Conservation (phyloP, 1,140 invertebrate species). For the Aporrectodea caliginosa region DNA sequence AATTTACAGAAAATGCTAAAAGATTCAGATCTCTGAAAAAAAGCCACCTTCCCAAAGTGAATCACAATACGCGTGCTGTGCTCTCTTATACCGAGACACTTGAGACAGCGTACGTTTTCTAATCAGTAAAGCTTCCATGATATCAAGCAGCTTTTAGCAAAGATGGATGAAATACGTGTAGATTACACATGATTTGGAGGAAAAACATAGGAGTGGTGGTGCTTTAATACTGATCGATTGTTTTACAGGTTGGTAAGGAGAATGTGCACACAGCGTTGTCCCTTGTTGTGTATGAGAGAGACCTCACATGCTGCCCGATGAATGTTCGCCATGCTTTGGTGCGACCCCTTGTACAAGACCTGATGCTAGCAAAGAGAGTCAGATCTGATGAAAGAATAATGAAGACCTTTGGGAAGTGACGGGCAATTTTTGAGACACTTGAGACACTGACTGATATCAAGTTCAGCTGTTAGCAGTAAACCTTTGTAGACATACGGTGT, state of each 20-base stretch:
- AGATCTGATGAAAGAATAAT: conserved; percentile 71
- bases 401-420: conserved; percentile 81
- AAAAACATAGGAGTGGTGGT: too few relatives aligned
- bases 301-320: conserved; percentile 74
- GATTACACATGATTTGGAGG: too few relatives aligned
- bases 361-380: conserved; percentile 71
- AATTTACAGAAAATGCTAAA: too few relatives aligned
- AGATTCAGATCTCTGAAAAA: too few relatives aligned
- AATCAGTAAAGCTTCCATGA: too few relatives aligned
- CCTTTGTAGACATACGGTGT: too few relatives aligned
- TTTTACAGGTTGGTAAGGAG: conserved; percentile 58
- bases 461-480: neutral
- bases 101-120: too few relatives aligned
- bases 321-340: conserved; percentile 85
- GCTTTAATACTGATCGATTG: neutral
- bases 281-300: conserved; percentile 71
- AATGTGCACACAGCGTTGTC: conserved; percentile 80
- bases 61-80: too few relatives aligned
- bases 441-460: conserved; percentile 83
- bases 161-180: too few relatives aligned
- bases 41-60: too few relatives aligned
- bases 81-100: too few relatives aligned
- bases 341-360: conserved; percentile 77
- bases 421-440: conserved; percentile 87
- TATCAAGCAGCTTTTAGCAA: too few relatives aligned